Conservation (phyloP, 2,888 invertebrate genomes). For the Argynnis bischoffii region DNA sequence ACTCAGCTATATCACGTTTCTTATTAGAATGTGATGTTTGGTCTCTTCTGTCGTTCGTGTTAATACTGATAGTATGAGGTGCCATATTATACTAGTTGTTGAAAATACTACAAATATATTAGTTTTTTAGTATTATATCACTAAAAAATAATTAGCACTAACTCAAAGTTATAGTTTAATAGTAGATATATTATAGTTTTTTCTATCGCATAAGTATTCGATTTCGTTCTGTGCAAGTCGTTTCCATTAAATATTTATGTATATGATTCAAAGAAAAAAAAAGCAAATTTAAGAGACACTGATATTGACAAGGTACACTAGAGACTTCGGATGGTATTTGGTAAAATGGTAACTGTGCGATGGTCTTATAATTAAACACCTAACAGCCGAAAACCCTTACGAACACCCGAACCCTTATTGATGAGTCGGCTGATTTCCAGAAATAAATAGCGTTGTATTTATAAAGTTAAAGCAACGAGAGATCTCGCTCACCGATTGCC, state of each 20-base stretch:
- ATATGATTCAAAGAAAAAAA: no score
- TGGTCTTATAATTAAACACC: constrained; percentile 17
- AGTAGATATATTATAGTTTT: no score
- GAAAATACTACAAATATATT: background rate
- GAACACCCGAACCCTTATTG: constrained; percentile 44
- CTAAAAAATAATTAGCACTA: no score
- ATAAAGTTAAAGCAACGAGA: constrained; percentile 74
- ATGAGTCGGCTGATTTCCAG: constrained; percentile 76
- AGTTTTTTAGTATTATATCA: no score
- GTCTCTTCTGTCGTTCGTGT: constrained; percentile 26
- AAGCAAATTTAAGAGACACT: no score
- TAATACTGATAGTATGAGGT: background rate
- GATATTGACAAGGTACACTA: no score
- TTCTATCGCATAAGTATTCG: no score
- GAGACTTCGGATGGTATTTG: no score
- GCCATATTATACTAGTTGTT: background rate
- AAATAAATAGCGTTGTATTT: constrained; percentile 81
- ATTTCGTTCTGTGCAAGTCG: no score
- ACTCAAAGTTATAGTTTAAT: no score
- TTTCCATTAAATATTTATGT: no score
- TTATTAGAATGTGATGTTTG: constrained; percentile 20
- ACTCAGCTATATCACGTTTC: constrained; percentile 36
- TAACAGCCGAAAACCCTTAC: constrained; percentile 21
- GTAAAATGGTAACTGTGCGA: no score
- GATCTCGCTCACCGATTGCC: constrained; percentile 72